Evolutionary conservation across 2,888 invertebrate species (phyloP).

Genomic region (Hyppa rectilinea): DNA sequence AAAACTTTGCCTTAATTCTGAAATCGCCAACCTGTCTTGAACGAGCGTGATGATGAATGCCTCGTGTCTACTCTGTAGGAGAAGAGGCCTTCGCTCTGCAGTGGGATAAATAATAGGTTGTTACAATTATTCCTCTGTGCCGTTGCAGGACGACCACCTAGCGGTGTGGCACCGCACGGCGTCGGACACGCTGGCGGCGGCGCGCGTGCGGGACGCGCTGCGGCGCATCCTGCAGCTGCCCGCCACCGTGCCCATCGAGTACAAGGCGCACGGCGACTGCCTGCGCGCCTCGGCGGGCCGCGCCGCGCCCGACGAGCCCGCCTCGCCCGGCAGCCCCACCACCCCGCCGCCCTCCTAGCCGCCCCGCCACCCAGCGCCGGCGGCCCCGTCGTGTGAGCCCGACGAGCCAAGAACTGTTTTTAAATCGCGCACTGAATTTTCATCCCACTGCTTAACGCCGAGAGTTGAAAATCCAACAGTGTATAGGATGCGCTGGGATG

Average conservation of each 20-base stretch:
- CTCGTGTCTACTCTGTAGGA: no score
- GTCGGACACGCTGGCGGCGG: constrained; percentile 96
- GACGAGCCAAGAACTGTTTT: neutral
- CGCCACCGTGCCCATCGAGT: constrained; percentile 97
- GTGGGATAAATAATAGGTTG: no score
- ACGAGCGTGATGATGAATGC: no score
- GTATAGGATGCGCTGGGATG: no score
- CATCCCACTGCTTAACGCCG: neutral
- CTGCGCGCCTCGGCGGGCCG: constrained; percentile 78
- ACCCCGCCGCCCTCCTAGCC: constrained; percentile 47
- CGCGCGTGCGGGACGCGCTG: constrained; percentile 98
- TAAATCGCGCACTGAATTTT: neutral
- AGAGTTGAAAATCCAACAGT: neutral
- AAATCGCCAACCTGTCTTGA: no score
- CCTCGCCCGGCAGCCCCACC: constrained; percentile 47
- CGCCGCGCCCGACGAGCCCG: constrained; percentile 57
- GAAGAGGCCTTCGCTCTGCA: no score
- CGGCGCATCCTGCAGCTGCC: constrained; percentile 98
- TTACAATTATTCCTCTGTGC: neutral
- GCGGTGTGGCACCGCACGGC: constrained; percentile 99
- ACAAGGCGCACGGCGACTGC: constrained; percentile 92
- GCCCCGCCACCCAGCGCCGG: neutral
- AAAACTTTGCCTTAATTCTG: no score
- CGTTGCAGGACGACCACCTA: constrained; percentile 96
- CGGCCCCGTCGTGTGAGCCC: constrained; percentile 38